Conservation (phyloP, 2,113 vertebrate genomes). For the Ceratotherium simum region DNA sequence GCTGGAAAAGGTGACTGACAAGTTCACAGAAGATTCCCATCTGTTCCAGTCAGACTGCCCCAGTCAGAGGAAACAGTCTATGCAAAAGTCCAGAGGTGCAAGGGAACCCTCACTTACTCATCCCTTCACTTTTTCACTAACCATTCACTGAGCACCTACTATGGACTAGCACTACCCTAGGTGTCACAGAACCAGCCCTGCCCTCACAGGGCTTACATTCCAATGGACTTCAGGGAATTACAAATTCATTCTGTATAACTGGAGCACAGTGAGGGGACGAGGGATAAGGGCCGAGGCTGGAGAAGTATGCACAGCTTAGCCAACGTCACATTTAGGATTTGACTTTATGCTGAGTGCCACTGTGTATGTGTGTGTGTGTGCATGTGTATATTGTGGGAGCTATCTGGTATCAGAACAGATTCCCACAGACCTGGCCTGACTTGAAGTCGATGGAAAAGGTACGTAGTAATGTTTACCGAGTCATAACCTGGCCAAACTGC, state of each 20-base stretch:
- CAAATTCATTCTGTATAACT: not conserved
- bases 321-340: not conserved
- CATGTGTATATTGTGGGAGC: not conserved
- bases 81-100: not conserved
- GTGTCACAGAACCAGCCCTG: not conserved
- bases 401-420: not conserved
- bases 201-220: not conserved
- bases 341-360: not conserved
- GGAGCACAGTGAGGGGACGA: rapidly evolving
- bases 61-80: not conserved
- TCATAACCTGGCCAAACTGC: not conserved
- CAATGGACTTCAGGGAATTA: not conserved
- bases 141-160: not conserved
- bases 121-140: not conserved
- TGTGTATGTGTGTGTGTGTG: rapidly evolving
- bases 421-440: not conserved
- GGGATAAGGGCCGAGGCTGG: not conserved
- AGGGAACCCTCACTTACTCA: not conserved
- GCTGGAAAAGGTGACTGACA: not conserved
- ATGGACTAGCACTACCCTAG: too few species aligned
- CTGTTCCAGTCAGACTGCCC: not conserved
- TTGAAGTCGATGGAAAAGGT: not conserved
- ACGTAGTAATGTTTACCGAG: not conserved
- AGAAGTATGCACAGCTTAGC: not conserved
- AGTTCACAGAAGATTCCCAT: not conserved